Base-by-base conservation (phyloP, 1,140 invertebrate species). In the Ladona fulva region DNA sequence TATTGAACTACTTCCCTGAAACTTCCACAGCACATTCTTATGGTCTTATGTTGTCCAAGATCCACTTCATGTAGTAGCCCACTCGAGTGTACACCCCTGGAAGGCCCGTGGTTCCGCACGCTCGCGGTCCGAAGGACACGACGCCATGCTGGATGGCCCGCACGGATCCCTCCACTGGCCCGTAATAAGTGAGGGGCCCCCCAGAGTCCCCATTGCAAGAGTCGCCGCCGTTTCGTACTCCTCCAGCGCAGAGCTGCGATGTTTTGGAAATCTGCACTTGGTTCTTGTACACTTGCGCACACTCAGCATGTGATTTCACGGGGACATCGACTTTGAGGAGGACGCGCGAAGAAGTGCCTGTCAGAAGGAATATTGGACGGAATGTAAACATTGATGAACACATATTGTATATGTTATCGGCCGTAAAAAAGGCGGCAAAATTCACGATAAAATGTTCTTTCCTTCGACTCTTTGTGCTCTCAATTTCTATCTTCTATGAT, bases 51-150 rank as follows among this genome's bases (percentile, higher is more conserved):
- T 79, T 84, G 75, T 87, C 83, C 3, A 86, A 52, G 75, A 94
- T 92, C 93, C 93, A 95, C 29, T 90, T 87, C 0, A 90, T 81
- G 79, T 89, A 94, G n/a, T 88, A 83, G 0, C 86, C 84, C 0
- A 94, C 90, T 76, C 88, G 87, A 0, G 93, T 94, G 81, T 95
- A 95, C 6, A 95, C 90, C 0, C 92, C 92, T 0, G 93, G 92
- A 87, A 89, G 91, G 0, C 89, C 90, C 12, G 83, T 80, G 22
- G 89, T 87, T 0, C 92, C 93, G 80, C 93, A 95, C 0, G 81
- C 84, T 0, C 84, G 84, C 0, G 87, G 84, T 8, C 89, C 89
- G 78, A 86, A 89, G 75, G 88, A 89, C 0, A 89, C 88, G 3
- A 91, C 81, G 0, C 89, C 84, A 79, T 87, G 78, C 81, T 85